Evolutionary conservation across 2,113 vertebrate genomes (phyloP).

Genomic region (Silurus meridionalis): DNA sequence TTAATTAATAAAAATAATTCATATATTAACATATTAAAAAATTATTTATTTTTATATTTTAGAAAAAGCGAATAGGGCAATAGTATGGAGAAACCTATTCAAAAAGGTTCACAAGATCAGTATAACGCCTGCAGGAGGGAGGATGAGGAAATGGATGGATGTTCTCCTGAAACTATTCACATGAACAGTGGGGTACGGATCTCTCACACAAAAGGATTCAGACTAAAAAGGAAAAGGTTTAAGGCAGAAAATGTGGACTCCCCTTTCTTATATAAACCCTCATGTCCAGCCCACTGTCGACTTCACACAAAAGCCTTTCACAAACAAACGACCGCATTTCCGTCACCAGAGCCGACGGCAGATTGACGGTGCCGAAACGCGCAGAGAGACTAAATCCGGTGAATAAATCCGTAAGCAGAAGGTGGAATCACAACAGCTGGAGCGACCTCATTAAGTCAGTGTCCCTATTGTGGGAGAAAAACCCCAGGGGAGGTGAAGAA

Average conservation of each 20-base stretch:
- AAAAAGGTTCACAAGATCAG: background rate
- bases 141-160: background rate
- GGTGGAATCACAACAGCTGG: conserved; percentile 20
- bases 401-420: background rate
- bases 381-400: background rate
- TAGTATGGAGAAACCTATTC: background rate
- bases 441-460: background rate
- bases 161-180: conserved; percentile 28
- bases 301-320: conserved; percentile 28
- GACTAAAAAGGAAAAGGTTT: conserved; percentile 20
- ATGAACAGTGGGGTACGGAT: conserved; percentile 27
- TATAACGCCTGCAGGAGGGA: background rate
- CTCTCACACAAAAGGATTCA: conserved; percentile 23
- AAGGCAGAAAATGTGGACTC: conserved; percentile 19
- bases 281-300: conserved; percentile 38
- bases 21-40: too few relatives aligned
- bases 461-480: conserved; percentile 27
- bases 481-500: background rate
- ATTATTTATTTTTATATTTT: background rate
- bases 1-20: too few relatives aligned
- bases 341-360: conserved; percentile 5
- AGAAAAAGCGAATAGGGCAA: background rate
- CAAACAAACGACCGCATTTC: background rate
- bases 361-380: background rate
- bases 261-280: conserved; percentile 39